Evolutionary conservation across 2,797 vertebrate genomes (phyloP), one percentile per base, ranked within the genome.

Genomic region (Lithobates sylvaticus): DNA sequence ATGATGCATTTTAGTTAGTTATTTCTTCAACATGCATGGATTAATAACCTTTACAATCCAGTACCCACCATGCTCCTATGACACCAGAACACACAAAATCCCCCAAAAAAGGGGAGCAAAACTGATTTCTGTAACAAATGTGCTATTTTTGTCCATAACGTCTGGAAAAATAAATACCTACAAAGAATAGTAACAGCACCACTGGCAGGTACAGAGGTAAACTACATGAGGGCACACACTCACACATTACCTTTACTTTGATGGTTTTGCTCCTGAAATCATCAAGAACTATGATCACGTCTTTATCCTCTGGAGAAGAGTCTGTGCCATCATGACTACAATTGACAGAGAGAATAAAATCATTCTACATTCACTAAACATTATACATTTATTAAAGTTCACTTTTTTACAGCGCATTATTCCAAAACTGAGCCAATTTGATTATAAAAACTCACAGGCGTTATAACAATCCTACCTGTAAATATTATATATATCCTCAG

Each of bases 191-290:
- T 10, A 47, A 29, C 6, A 29, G 42, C 26, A 12, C 47, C 27
- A 26, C 26, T 26, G 9, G 7, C 2, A 76, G 27, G 26, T 27
- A 54, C 47, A 27, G 0, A 23, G 21, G 21, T 21, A 76, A 34
- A 36, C 29, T 44, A 61, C 21, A 61, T n/a, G 21, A 8, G 6
- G 7, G 8, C 7, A 61, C 21, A 23, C 21, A 9, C 5, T 18
- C 13, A 18, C 21, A 23, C 2, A 92, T 93, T 83, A 99, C 98
- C 96, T 99, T 99, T 88, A 99, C 97, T 97, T 99, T 99, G 91
- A 99, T 98, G 91, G 98, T 99, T 92, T 97, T 96, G 94, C 96
- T 98, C 93, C 97, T 99, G 93, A 99, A 99, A 92, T 95, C 98
- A 92, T 95, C 98, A 90, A 99, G 95, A 88, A 98, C 96, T 0